Evolutionary conservation across 2,888 invertebrate genomes (phyloP).

Genomic region (Octonoba sinensis): DNA sequence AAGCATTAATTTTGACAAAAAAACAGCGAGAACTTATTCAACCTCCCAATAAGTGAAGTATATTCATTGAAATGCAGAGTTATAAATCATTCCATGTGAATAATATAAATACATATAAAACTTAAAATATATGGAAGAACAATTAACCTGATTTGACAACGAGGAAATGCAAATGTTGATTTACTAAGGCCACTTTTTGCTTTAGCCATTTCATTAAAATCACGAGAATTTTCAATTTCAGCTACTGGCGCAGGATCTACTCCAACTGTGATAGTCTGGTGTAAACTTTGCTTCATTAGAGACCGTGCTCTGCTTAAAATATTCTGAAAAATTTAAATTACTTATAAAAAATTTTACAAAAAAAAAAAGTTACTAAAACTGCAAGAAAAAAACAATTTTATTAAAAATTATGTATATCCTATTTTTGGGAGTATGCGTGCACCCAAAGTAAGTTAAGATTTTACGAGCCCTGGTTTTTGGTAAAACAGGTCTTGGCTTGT

Average conservation of each 20-base stretch:
- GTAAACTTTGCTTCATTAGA: slow-evolving; percentile 85
- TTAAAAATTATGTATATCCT: too few species aligned
- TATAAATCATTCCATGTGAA: too few species aligned
- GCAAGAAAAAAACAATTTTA: neutral
- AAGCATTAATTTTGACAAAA: too few species aligned
- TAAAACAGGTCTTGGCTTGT: too few species aligned
- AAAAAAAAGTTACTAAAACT: too few species aligned
- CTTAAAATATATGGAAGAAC: neutral
- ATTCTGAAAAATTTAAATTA: slow-evolving; percentile 70
- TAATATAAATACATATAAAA: too few species aligned
- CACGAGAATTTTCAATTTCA: slow-evolving; percentile 3
- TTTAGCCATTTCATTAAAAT: slow-evolving; percentile 34
- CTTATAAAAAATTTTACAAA: neutral
- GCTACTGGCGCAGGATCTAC: neutral
- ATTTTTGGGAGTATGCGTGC: too few species aligned
- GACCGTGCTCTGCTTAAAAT: slow-evolving; percentile 79
- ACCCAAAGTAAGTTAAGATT: too few species aligned
- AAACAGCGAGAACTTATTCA: too few species aligned
- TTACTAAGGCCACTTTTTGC: slow-evolving; percentile 38
- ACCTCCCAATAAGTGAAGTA: too few species aligned
- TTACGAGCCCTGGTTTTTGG: too few species aligned
- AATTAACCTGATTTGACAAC: slow-evolving; percentile 75
- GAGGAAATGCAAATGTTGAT: slow-evolving; percentile 72
- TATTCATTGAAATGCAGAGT: too few species aligned
- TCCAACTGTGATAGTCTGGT: slow-evolving; percentile 77